Conservation (phyloP, 2,113 vertebrate genomes). For the Mohoua ochrocephala region DNA sequence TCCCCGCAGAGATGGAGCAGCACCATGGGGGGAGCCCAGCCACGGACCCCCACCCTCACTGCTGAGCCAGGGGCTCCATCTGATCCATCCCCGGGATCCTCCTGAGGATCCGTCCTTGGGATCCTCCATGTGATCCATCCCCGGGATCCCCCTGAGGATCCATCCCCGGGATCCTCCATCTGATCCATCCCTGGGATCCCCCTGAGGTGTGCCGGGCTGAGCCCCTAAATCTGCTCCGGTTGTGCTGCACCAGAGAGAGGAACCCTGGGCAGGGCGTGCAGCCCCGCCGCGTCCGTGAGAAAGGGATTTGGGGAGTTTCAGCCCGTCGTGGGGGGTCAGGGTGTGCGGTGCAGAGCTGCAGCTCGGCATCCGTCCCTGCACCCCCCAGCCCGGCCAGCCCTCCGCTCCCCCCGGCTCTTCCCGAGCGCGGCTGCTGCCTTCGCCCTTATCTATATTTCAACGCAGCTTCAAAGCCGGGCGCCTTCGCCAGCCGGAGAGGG, state of each 20-base stretch:
- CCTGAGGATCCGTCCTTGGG: too few species aligned
- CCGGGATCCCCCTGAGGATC: background rate
- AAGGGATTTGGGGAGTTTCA: background rate
- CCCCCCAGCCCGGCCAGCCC: background rate
- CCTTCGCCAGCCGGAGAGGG: slow-evolving; percentile 2
- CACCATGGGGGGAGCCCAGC: fast-evolving
- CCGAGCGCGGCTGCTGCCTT: background rate
- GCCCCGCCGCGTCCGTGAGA: fast-evolving
- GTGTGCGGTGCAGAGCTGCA: background rate
- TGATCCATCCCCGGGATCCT: background rate
- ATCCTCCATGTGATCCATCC: background rate
- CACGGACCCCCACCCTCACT: fast-evolving
- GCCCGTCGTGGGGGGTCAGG: fast-evolving
- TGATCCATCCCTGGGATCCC: background rate
- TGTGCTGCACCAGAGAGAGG: too few species aligned
- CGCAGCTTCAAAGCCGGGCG: slow-evolving; percentile 61
- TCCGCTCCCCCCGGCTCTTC: background rate
- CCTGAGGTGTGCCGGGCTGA: background rate
- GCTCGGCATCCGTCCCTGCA: background rate
- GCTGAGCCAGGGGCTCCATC: background rate
- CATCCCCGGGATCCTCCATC: too few species aligned
- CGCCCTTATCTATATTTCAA: slow-evolving; percentile 69
- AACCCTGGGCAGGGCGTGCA: background rate
- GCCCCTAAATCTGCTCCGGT: background rate
- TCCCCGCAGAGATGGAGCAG: background rate